Evolutionary conservation across 1,140 invertebrate genomes (phyloP), one percentile per base, ranked within the genome.

Genomic region (Drosophila quadrilineata): DNA sequence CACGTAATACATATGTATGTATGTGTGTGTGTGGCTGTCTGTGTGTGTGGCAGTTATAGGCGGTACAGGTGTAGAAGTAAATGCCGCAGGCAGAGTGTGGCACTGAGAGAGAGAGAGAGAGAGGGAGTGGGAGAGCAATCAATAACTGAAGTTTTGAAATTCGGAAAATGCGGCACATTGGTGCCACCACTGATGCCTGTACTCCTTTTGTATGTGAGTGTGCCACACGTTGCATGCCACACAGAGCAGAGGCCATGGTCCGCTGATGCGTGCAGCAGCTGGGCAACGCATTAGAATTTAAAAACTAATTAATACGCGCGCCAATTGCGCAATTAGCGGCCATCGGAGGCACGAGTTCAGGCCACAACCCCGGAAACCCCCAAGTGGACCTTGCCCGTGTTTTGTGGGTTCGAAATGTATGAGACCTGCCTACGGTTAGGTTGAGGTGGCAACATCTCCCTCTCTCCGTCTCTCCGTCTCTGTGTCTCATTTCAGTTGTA

Each of bases 301-400:
- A 85, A 85, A 86, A 86, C 79, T 79, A 85, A 85, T 85, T 85
- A 85, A 85, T 85, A 86, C 79, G 75, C 79, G 80, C 63, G 63
- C 75, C 74, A 85, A 85, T 86, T 84, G 79, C 67, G 79, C 79
- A 85, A 85, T 85, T 85, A 85, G 79, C 80, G 80, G 79, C 71
- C 75, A 40, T 69, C 53, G 50, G 56, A 41, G 6, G 41, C 4
- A 10, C 12, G 6, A 22, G 5, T 12, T n/a, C 26, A 14, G 8
- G 14, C 17, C n/a, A 6, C 3, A 19, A 40, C 16, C 36, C 9
- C n/a, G 17, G 21, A 40, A 45, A 52, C 46, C 52, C 19, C 40
- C 10, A 35, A 40, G 59, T 43, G 59, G 22, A 21, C 33, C 26
- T 16, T 40, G 14, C 49, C 49, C 41, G 31, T 46, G 46, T 59